phyloP scores from a whole-genome alignment of 1,140 invertebrate genomes.

The Coboldia fuscipes region DNA sequence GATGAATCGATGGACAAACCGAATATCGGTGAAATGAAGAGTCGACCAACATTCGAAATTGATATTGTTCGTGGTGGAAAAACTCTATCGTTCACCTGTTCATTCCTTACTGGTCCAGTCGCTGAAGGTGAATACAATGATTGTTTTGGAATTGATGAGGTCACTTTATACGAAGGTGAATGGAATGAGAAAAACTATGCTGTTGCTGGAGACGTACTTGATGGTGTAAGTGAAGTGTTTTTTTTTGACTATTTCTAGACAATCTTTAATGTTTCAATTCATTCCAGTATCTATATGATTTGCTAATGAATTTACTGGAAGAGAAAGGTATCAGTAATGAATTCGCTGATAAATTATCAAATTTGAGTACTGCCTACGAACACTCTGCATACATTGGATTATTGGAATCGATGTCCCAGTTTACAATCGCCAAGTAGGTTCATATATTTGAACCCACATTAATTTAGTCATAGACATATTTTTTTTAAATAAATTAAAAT shows the following conservation, averaged over 20 bases:
- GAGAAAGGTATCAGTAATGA: constrained; percentile 83
- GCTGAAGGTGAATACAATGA: constrained; percentile 56
- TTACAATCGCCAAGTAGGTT: constrained; percentile 42
- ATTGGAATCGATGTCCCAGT: constrained; percentile 66
- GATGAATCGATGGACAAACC: constrained; percentile 37
- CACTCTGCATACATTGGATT: constrained; percentile 71
- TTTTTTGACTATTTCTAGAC: neutral
- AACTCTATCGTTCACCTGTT: constrained; percentile 63
- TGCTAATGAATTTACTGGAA: constrained; percentile 81
- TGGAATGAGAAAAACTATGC: constrained; percentile 65
- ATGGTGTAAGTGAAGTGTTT: constrained; percentile 42
- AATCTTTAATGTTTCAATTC: constrained; percentile 6
- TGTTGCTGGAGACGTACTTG: constrained; percentile 72
- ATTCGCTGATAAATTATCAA: constrained; percentile 68
- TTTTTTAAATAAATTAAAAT: too few relatives aligned
- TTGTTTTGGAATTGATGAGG: constrained; percentile 72
- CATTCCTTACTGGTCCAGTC: constrained; percentile 40
- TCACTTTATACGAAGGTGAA: constrained; percentile 63
- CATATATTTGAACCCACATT: too few relatives aligned
- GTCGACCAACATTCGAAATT: constrained; percentile 70
- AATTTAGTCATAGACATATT: too few relatives aligned
- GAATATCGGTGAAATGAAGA: constrained; percentile 59
- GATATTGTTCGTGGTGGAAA: constrained; percentile 52
- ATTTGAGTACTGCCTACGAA: constrained; percentile 75
- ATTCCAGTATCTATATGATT: constrained; percentile 76